Evolutionary conservation across 2,888 invertebrate genomes (phyloP).

Genomic region (Notodonta dromedarius): DNA sequence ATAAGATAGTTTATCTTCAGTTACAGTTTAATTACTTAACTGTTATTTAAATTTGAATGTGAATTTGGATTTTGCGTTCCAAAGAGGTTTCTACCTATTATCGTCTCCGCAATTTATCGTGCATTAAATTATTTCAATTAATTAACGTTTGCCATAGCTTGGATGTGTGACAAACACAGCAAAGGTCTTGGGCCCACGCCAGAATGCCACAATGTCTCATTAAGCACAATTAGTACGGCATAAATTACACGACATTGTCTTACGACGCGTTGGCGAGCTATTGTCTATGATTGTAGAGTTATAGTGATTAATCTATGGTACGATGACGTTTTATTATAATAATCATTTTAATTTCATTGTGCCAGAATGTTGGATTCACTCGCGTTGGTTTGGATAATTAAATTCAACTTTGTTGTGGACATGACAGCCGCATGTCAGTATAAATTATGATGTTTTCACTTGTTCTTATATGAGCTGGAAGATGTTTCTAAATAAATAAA

Average conservation of each 20-base stretch:
- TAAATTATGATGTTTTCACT: no score
- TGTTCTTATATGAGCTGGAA: no score
- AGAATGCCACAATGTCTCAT: slow-evolving; percentile 67
- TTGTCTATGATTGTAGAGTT: slow-evolving; percentile 41
- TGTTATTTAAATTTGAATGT: no score
- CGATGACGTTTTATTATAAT: slow-evolving; percentile 8
- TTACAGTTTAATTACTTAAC: no score
- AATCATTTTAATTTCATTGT: neutral
- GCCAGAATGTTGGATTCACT: neutral
- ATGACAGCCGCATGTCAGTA: no score
- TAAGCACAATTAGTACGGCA: slow-evolving; percentile 74
- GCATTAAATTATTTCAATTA: neutral
- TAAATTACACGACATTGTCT: slow-evolving; percentile 66
- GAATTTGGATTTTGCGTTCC: no score
- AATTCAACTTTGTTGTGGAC: neutral
- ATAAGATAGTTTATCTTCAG: no score
- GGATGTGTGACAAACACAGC: neutral
- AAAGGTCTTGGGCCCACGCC: slow-evolving; percentile 57
- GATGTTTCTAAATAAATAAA: no score
- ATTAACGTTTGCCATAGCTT: neutral
- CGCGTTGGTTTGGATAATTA: neutral
- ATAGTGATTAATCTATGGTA: slow-evolving; percentile 29
- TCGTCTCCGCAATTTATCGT: no score
- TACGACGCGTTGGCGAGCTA: slow-evolving; percentile 48
- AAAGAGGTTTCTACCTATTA: no score